Evolutionary conservation across 1,140 invertebrate genomes (phyloP).

Genomic region (Drosophila kurseongensis): DNA sequence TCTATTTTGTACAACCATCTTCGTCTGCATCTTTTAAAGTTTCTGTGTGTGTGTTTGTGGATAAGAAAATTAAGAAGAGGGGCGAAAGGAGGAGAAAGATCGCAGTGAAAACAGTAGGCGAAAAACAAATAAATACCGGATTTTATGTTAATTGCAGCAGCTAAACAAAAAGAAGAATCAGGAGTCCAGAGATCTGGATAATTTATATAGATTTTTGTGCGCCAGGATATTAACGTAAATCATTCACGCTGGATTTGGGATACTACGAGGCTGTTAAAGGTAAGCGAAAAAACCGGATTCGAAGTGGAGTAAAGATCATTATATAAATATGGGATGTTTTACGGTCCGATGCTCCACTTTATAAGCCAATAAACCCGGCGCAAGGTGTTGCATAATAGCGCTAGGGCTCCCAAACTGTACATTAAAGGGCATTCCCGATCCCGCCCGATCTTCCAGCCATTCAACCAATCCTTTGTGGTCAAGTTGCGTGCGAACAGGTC

Average conservation of each 20-base stretch:
- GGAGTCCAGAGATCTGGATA: constrained; percentile 39
- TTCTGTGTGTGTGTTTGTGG: constrained; percentile 23
- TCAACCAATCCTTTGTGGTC: constrained; percentile 1
- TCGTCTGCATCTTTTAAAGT: constrained; percentile 51
- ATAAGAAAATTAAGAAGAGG: constrained; percentile 7
- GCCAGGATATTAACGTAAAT: constrained; percentile 73
- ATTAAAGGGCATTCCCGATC: constrained; percentile 26
- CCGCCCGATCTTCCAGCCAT: constrained; percentile 18
- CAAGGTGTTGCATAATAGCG: constrained; percentile 41
- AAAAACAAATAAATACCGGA: constrained; percentile 53
- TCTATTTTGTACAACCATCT: constrained; percentile 65
- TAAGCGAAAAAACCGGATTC: constrained; percentile 44
- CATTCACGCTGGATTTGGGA: constrained; percentile 85
- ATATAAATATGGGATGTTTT: constrained; percentile 28
- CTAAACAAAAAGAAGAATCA: constrained; percentile 18
- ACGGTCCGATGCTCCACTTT: constrained; percentile 43
- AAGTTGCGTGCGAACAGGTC: constrained; percentile 34
- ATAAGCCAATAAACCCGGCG: constrained; percentile 42
- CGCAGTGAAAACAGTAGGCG: constrained; percentile 53
- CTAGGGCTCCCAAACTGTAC: constrained; percentile 20
- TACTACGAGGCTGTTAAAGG: constrained; percentile 84
- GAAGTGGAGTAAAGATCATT: constrained; percentile 12
- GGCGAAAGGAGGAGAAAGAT: constrained; percentile 46
- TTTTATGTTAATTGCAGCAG: constrained; percentile 44
- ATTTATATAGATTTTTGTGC: constrained; percentile 42